Conservation (phyloP, 2,797 vertebrate genomes). For the Tenualosa thibaudeaui region DNA sequence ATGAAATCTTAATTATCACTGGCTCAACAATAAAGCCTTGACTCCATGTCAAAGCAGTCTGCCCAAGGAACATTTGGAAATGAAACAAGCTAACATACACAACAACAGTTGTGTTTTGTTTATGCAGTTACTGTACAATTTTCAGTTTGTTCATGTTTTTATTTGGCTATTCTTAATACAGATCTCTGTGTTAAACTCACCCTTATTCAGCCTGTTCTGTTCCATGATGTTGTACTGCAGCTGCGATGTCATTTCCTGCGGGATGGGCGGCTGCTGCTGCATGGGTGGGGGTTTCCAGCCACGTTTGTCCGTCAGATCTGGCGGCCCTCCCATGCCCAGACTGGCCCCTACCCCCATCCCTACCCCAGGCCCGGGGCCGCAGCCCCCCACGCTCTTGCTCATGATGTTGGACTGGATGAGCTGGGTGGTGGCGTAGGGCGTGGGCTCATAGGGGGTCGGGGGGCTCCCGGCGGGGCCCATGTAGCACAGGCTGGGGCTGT, state of each 20-base stretch:
- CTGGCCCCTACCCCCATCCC: slow-evolving; percentile 65
- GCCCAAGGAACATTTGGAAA: not conserved
- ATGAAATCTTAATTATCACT: slow-evolving; percentile 14
- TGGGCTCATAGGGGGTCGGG: slow-evolving; percentile 95
- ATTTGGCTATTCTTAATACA: not conserved
- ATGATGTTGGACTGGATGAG: slow-evolving; percentile 97
- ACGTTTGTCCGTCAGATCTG: slow-evolving; percentile 79
- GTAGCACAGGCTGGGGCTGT: slow-evolving; percentile 89
- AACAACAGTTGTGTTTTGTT: not conserved
- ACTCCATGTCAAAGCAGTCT: not conserved
- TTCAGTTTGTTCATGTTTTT: not conserved
- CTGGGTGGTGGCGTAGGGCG: slow-evolving; percentile 97
- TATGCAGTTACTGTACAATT: not conserved
- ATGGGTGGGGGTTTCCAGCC: slow-evolving; percentile 84
- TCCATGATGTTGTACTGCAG: slow-evolving; percentile 91
- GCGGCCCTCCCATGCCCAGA: slow-evolving; percentile 73
- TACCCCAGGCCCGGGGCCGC: slow-evolving; percentile 63
- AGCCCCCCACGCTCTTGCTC: slow-evolving; percentile 60
- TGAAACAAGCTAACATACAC: not conserved
- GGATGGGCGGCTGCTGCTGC: slow-evolving; percentile 78
- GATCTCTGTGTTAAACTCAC: slow-evolving; percentile 60
- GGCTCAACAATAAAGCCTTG: not conserved
- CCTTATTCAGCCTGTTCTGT: slow-evolving; percentile 89
- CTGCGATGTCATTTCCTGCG: slow-evolving; percentile 73
- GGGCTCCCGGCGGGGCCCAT: slow-evolving; percentile 80